Evolutionary conservation across 2,888 invertebrate species (phyloP).

Genomic region (Eutolmus rufibarbis): DNA sequence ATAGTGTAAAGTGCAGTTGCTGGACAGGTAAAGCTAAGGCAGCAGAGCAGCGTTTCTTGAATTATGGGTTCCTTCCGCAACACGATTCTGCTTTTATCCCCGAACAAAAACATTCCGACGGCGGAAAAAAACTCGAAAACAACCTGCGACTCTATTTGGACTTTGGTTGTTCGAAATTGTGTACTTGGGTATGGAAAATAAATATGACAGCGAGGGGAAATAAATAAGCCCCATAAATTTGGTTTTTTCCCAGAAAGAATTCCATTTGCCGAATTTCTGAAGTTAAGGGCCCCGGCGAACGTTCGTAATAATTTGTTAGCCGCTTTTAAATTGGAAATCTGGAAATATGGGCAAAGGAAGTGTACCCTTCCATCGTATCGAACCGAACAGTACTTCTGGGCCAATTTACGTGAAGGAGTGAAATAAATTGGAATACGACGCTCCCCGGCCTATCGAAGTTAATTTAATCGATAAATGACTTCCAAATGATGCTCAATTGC

Average conservation of each 20-base stretch:
- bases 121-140: neutral
- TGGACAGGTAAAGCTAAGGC: neutral
- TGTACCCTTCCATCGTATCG: neutral
- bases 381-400: neutral
- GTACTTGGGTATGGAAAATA: conserved; percentile 35
- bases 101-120: neutral
- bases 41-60: conserved; percentile 25
- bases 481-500: conserved; percentile 47
- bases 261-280: conserved; percentile 35
- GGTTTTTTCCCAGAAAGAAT: neutral
- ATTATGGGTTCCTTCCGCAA: conserved; percentile 31
- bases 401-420: conserved; percentile 30
- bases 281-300: conserved; percentile 17
- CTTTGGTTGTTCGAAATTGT: conserved; percentile 13
- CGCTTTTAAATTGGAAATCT: conserved; percentile 33
- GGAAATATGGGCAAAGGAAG: conserved; percentile 26
- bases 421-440: conserved; percentile 21
- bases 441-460: conserved; percentile 42
- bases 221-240: conserved; percentile 36
- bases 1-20: neutral
- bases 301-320: conserved; percentile 26
- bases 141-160: conserved; percentile 29
- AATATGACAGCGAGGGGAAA: conserved; percentile 36
- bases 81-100: conserved; percentile 17
- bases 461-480: conserved; percentile 47